Evolutionary conservation across 2,113 vertebrate genomes (phyloP).

Genomic region (Laticauda laticaudata): DNA sequence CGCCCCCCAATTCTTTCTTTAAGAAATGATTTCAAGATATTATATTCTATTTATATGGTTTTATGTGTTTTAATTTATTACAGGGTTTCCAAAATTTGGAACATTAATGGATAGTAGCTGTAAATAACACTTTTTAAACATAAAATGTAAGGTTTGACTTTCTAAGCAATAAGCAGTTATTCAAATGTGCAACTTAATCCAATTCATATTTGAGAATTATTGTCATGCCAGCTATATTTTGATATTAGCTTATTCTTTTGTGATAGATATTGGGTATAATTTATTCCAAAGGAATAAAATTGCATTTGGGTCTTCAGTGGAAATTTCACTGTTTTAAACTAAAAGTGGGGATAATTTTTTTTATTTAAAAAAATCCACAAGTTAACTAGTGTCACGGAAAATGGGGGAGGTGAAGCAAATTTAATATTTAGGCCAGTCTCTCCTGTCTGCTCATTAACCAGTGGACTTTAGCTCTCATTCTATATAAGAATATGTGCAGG

Average conservation of each 20-base stretch:
- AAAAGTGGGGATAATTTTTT: neutral
- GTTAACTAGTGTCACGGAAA: neutral
- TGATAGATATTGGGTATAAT: neutral
- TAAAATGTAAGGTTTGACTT: constrained; percentile 33
- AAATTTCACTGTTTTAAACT: neutral
- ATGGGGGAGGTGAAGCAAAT: neutral
- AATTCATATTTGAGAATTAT: neutral
- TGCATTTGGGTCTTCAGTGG: neutral
- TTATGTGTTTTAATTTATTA: neutral
- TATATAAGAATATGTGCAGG: neutral
- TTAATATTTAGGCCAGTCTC: neutral
- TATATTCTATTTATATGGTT: neutral
- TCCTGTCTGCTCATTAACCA: neutral
- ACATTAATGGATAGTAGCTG: neutral
- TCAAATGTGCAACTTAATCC: constrained; percentile 18
- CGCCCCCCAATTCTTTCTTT: too few relatives aligned
- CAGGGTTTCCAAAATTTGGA: neutral
- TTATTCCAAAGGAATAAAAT: neutral
- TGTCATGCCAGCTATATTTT: neutral
- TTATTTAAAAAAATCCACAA: neutral
- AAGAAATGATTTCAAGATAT: neutral
- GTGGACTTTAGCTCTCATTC: neutral
- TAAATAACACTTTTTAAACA: neutral
- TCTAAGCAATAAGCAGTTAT: constrained; percentile 29
- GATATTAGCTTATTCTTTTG: neutral